Evolutionary conservation across 2,888 invertebrate genomes (phyloP), one percentile per base, ranked within the genome.

Genomic region (Pollenia labialis): DNA sequence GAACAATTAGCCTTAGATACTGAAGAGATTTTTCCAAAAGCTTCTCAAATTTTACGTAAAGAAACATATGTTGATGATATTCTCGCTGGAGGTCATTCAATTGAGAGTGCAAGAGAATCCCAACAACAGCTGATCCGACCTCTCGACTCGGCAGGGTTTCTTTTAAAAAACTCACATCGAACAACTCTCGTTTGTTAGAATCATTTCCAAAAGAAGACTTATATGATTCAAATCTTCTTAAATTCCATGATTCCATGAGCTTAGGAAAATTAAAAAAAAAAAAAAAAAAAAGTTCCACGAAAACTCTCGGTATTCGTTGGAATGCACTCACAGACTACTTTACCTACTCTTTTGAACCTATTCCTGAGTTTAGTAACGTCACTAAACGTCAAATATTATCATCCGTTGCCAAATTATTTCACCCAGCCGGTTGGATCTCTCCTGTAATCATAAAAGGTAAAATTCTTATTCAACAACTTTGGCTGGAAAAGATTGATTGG

Each of bases 21-120:
- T 56, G 9, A 66, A 14, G 46, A 75, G 44, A 52, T 60, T 8
- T 68, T 62, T 68, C 80, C 81, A 4, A 10, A 81, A 23, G 88
- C 81, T 14, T 16, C 66, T 1, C 9, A 23, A 7, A 48, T 48
- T 16, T 18, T 66, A 44, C 48, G 11, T 8, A 23, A 66, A 6
- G 48, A 66, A 48, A 66, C 48, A 12, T 66, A 66, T 23, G 66
- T 66, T 4, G 66, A 48, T 42, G 66, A 66, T 23, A 66, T 66
- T 14, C 9, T 66, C 4, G 8, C 66, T 4, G 64, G 46, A 66
- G 18, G 46, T 12, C 64, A 66, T 18, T 66, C 64, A 4, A 11
- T 66, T 11, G 66, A 23, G 48, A 23, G n/a, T 8, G 66, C 48
- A 2, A 8, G 64, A 7, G 14, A 64, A 16, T 8, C 44, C 23